Conservation (phyloP, 2,113 vertebrate species). For the Xiphophorus couchianus region DNA sequence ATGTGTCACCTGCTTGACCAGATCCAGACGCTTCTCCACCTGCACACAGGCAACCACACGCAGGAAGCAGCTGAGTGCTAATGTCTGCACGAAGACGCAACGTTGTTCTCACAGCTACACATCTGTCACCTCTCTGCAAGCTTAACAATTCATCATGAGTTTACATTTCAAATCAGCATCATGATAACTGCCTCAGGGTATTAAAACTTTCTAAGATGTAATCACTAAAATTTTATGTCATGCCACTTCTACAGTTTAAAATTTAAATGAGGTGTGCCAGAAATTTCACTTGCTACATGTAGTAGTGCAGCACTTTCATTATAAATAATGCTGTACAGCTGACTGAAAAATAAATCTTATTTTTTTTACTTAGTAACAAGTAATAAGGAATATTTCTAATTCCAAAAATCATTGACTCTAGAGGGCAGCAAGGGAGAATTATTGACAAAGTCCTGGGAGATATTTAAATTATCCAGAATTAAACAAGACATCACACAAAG, state of each 20-base stretch:
- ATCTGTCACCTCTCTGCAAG: background rate
- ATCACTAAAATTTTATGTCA: too few species aligned
- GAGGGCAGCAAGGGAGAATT: background rate
- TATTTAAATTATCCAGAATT: too few species aligned
- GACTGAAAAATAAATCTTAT: background rate
- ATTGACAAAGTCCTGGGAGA: background rate
- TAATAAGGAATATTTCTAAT: background rate
- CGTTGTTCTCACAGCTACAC: background rate
- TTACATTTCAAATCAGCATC: background rate
- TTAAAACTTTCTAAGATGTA: too few species aligned
- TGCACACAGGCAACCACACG: slow-evolving; percentile 52
- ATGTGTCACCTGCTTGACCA: slow-evolving; percentile 97
- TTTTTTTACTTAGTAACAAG: background rate
- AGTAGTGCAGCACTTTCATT: background rate
- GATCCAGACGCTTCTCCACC: slow-evolving; percentile 97
- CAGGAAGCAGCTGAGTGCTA: background rate
- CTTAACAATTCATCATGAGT: background rate
- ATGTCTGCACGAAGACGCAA: background rate
- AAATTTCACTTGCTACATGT: background rate
- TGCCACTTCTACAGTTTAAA: too few species aligned
- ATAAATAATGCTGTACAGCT: background rate
- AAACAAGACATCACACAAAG: too few species aligned
- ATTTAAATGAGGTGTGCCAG: background rate
- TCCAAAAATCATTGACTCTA: too few species aligned
- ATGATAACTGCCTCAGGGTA: too few species aligned